Conservation (phyloP, 2,113 vertebrate species). For the Thunnus maccoyii region DNA sequence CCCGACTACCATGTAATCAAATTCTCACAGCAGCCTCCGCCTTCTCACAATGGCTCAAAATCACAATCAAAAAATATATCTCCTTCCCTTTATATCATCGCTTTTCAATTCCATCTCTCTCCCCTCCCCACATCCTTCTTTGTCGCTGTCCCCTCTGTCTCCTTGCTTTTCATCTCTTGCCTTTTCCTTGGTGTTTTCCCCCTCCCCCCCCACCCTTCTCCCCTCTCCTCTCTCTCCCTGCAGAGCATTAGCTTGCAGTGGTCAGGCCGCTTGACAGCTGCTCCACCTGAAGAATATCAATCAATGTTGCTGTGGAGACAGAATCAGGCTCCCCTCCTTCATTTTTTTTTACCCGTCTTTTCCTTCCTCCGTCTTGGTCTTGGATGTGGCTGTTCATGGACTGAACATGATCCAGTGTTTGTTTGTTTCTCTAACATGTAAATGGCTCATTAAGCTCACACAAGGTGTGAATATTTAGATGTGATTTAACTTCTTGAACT, state of each 20-base stretch:
- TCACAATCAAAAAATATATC: background rate
- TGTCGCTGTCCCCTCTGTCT: conserved; percentile 42
- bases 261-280: conserved; percentile 84
- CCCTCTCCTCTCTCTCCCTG: conserved; percentile 65
- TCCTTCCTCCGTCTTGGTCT: background rate
- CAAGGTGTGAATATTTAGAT: conserved; percentile 30
- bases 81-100: conserved; percentile 27
- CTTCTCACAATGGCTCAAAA: conserved; percentile 39
- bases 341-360: conserved; percentile 20
- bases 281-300: conserved; percentile 90
- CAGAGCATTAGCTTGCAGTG: conserved; percentile 84
- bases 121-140: conserved; percentile 26
- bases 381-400: background rate
- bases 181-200: conserved; percentile 61
- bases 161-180: conserved; percentile 54
- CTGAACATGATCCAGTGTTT: conserved; percentile 23
- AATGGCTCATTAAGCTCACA: conserved; percentile 36
- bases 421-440: conserved; percentile 37
- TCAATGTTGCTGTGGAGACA: conserved; percentile 90
- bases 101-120: conserved; percentile 41
- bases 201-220: background rate
- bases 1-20: conserved; percentile 33
- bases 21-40: conserved; percentile 33
- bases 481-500: conserved; percentile 32
- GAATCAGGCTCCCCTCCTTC: conserved; percentile 58